Evolutionary conservation across 2,888 invertebrate genomes (phyloP), one percentile per base, ranked within the genome.

Genomic region (Tillus elongatus): DNA sequence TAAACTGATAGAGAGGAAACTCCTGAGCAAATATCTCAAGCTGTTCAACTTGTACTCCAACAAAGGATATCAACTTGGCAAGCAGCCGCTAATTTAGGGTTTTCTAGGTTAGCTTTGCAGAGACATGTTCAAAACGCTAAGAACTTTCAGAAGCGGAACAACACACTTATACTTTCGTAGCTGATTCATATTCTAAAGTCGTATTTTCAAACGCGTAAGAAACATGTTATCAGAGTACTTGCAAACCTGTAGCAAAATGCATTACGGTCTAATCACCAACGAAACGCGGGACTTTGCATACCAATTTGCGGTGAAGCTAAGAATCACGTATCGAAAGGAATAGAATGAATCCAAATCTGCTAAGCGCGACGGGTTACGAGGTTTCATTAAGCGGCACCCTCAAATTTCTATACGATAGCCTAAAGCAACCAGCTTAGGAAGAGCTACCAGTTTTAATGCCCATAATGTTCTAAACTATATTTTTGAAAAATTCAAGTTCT

Each of bases 361-460:
- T 8, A n/a, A n/a, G 24, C 6, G 24, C 6, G 24, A 6, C n/a
- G 6, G 24, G 24, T n/a, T 19, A 19, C 24, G 6, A 8, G 24
- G 24, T 8, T 19, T 19, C n/a, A 19, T 19, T 6, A n/a, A 19
- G 6, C 24, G 24, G 6, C n/a, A n/a, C n/a, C 24, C 24, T 19
- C n/a, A 6, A 8, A 6, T 19, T 19, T 19, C 24, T 19, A 8
- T 19, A 19, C 24, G 24, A 19, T 19, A 6, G 6, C 24, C 24
- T 8, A n/a, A 19, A 19, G 24, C 24, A 19, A 19, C 24, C 6
- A 19, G 24, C 24, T 38, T 34, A 30, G 19, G 32, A 33, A 33
- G 39, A 12, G 36, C 32, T 12, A 37, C 37, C 3, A 37, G 37
- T 11, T 37, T 37, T 24, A 37, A 37, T 14, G 13, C 10, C 10